Evolutionary conservation across 2,113 vertebrate genomes (phyloP).

Genomic region (Crotalus viridis): DNA sequence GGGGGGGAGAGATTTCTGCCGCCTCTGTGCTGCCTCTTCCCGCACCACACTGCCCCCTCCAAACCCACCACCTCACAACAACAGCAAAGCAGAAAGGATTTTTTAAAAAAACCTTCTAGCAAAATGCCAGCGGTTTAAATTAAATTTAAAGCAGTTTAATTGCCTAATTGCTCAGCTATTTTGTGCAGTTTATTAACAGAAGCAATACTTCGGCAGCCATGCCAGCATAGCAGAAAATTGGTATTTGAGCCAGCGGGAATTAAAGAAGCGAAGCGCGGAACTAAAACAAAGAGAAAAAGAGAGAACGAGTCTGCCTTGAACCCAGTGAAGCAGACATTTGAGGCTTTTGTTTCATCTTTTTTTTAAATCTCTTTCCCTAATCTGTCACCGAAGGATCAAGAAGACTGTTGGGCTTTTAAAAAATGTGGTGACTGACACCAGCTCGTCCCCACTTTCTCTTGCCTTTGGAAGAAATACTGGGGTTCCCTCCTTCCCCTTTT

Average conservation of each 20-base stretch:
- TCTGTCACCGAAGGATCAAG: constrained; percentile 65
- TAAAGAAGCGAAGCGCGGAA: constrained; percentile 79
- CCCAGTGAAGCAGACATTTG: constrained; percentile 84
- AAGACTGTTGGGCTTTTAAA: constrained; percentile 59
- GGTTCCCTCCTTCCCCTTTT: not conserved
- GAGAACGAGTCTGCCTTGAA: constrained; percentile 70
- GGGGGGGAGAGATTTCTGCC: not conserved
- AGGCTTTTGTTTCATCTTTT: constrained; percentile 65
- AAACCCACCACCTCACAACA: constrained; percentile 28
- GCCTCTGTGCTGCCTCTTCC: constrained; percentile 10
- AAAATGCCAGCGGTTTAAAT: constrained; percentile 75
- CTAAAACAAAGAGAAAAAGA: constrained; percentile 67
- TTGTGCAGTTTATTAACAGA: constrained; percentile 83
- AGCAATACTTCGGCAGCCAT: constrained; percentile 79
- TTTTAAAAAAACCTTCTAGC: constrained; percentile 48
- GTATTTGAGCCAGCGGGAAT: constrained; percentile 84
- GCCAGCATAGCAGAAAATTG: constrained; percentile 92
- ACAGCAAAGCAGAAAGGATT: constrained; percentile 23
- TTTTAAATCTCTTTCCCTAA: constrained; percentile 51
- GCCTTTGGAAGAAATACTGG: constrained; percentile 55
- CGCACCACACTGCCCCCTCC: constrained; percentile 33
- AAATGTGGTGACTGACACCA: constrained; percentile 60
- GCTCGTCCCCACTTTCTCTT: constrained; percentile 50
- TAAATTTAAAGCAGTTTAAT: constrained; percentile 85
- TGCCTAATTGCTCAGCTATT: constrained; percentile 88